Percentiles rank a stretch among this genome's conserved stretches.
Evolutionary conservation across 2,888 invertebrate genomes (phyloP).

Genomic region (Phortica okadai): DNA sequence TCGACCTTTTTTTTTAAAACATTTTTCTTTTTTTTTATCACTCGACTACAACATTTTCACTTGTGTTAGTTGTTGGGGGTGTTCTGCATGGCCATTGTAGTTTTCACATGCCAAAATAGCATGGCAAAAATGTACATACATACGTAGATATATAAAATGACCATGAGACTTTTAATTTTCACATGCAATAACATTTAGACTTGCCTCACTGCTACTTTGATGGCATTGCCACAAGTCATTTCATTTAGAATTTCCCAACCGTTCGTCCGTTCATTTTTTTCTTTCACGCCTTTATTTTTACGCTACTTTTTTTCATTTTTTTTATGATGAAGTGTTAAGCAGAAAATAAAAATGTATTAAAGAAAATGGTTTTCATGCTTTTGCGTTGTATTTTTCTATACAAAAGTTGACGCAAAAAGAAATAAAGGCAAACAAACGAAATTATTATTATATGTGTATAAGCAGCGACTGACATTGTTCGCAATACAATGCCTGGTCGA

Average conservation of each 20-base stretch:
- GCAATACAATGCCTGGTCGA: constrained; percentile 49
- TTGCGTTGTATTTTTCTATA: constrained; percentile 47
- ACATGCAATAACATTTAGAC: constrained; percentile 40
- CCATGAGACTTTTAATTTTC: constrained; percentile 52
- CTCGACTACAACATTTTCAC: constrained; percentile 58
- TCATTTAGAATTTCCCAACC: constrained; percentile 7
- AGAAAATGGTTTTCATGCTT: constrained; percentile 51
- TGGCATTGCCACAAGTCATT: constrained; percentile 1
- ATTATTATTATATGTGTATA: constrained; percentile 30
- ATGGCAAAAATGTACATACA: neutral
- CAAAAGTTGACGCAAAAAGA: neutral
- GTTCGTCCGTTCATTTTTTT: neutral
- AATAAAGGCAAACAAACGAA: constrained; percentile 41
- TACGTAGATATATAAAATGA: constrained; percentile 32
- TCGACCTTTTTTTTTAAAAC: neutral
- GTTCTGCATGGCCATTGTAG: constrained; percentile 12
- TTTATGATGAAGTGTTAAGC: constrained; percentile 5
- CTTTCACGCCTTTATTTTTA: constrained; percentile 17
- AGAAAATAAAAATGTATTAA: constrained; percentile 50
- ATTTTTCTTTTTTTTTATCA: neutral
- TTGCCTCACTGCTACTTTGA: constrained; percentile 8
- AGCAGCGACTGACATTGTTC: constrained; percentile 58
- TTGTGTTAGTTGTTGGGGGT: constrained; percentile 39
- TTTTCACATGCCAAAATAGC: neutral
- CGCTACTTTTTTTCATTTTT: neutral